These are phyloP conservation scores for Cephalotes varians DNA, from an alignment of 2,888 invertebrate species.

Conservation along the genomic window DNA sequence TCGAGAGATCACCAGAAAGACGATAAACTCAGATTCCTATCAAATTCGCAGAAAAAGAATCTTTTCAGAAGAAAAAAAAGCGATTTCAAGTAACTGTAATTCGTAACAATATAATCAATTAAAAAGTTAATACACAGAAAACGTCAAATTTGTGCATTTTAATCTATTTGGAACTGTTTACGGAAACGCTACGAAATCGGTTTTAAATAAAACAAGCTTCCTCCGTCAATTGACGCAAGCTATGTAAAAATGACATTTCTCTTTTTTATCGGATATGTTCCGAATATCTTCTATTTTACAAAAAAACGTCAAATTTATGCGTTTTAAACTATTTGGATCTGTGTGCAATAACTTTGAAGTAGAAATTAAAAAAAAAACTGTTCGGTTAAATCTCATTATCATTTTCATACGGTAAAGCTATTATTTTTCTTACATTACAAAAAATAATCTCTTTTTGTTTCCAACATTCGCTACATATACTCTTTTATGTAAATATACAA, in stretches of 20 bases:
- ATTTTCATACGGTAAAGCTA: neutral
- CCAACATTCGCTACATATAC: neutral
- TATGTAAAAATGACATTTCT: too few relatives aligned
- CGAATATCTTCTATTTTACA: too few relatives aligned
- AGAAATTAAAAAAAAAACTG: neutral
- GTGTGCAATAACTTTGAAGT: too few relatives aligned
- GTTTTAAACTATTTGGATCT: too few relatives aligned
- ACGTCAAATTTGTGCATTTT: too few relatives aligned
- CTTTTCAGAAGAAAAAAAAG: neutral
- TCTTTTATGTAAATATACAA: conserved; percentile 23
- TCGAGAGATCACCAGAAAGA: neutral
- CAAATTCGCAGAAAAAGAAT: neutral
- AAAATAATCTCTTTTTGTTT: neutral
- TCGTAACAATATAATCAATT: neutral
- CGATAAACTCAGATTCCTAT: neutral
- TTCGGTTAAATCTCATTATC: neutral
- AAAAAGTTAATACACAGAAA: conserved; percentile 1
- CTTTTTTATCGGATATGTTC: too few relatives aligned
- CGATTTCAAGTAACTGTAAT: neutral
- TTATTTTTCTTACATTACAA: neutral
- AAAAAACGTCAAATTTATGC: too few relatives aligned
- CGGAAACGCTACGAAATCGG: too few relatives aligned
- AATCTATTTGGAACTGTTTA: too few relatives aligned
- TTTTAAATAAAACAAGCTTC: too few relatives aligned
- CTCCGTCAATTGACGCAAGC: too few relatives aligned